Evolutionary conservation across 2,888 invertebrate genomes (phyloP), one percentile per base, ranked within the genome.

Genomic region (Pyrgus malvae): DNA sequence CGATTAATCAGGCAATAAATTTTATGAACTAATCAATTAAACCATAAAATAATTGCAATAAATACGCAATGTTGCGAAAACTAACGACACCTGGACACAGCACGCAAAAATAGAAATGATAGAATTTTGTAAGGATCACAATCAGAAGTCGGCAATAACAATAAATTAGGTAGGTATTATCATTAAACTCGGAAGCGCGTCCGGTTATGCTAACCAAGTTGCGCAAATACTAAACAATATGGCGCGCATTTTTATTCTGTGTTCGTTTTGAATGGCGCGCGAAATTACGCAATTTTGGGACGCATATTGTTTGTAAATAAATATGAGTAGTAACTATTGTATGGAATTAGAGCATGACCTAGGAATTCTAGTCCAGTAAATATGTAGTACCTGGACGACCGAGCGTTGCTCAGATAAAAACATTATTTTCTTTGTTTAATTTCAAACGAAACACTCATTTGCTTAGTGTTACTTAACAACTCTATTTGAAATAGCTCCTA

Each of bases 161-260:
- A 57, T 56, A 55, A 44, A 54, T 46, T 12, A 31, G 21, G 45
- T 29, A 42, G 31, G 16, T 48, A 49, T 60, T 61, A 60, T 60
- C 62, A 50, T 59, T 64, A 62, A 46, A 38, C 53, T 64, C 67
- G 70, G 72, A 72, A 66, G 66, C 60, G 51, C 64, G 58, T 72
- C 70, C 72, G 70, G 58, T 72, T 70, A 31, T 62, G 66, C 60
- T 65, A 66, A 41, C 11, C 40, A 16, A 8, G 21, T 31, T 38
- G 19, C 27, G 9, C 8, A 14, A 12, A 38, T 38, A 38, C 37
- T 37, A 35, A 51, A 42, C 51, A 46, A 48, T 48, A 33, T 41
- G 33, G 41, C 14, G 41, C 27, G 16, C 29, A 49, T 45, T 46
- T 55, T 49, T 45, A 57, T 53, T 53, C 45, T 41, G 55, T 55